Conservation (phyloP, 2,888 invertebrate species). For the Syrphus vitripennis region DNA sequence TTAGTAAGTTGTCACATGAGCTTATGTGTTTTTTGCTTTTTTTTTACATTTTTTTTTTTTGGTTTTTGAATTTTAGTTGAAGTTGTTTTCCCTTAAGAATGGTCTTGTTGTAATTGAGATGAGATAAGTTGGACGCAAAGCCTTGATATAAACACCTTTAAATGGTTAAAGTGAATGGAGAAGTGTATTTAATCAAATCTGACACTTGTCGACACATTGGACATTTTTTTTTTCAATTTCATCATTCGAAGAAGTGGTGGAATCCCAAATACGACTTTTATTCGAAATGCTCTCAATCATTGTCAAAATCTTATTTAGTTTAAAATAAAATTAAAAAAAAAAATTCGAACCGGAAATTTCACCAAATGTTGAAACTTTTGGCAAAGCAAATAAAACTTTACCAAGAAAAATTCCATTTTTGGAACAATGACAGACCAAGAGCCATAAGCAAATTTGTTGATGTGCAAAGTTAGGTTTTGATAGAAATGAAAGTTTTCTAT, state of each 20-base stretch:
- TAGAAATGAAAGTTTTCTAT: too few species aligned
- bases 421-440: too few species aligned
- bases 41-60: background rate
- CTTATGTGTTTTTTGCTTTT: constrained; percentile 7
- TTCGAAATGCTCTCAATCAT: background rate
- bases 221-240: background rate
- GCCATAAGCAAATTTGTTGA: too few species aligned
- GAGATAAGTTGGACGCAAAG: background rate
- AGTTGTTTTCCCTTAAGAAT: constrained; percentile 12
- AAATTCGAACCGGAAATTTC: too few species aligned
- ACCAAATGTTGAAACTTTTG: too few species aligned
- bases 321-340: too few species aligned
- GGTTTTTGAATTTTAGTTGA: background rate
- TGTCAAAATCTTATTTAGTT: background rate
- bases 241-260: background rate
- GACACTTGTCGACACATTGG: constrained; percentile 14
- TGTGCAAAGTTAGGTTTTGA: too few species aligned
- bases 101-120: constrained; percentile 29
- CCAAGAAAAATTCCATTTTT: too few species aligned
- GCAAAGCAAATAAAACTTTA: too few species aligned
- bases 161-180: constrained; percentile 4
- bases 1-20: constrained; percentile 61
- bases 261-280: background rate
- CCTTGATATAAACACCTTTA: constrained; percentile 11
- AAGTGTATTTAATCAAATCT: constrained; percentile 7